Evolutionary conservation across 1,140 invertebrate genomes (phyloP).

Genomic region (Parapsyche elsis): DNA sequence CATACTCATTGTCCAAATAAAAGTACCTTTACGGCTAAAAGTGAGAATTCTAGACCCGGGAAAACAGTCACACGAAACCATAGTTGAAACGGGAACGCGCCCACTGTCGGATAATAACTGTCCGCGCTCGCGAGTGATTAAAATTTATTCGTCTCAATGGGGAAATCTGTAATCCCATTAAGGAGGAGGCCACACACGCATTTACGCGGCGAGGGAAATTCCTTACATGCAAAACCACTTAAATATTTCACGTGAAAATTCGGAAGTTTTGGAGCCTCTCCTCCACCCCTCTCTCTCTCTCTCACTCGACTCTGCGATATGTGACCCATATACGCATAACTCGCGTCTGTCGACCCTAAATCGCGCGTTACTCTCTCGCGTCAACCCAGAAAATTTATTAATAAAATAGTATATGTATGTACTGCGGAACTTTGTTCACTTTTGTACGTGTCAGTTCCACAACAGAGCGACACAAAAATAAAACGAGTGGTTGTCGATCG

Average conservation of each 20-base stretch:
- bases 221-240: conserved; percentile 46
- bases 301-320: background rate
- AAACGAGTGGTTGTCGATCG: too few relatives aligned
- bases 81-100: background rate
- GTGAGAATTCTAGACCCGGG: too few relatives aligned
- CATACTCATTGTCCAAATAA: too few relatives aligned
- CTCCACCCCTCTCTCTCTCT: too few relatives aligned
- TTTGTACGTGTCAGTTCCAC: too few relatives aligned
- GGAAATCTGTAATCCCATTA: conserved; percentile 41
- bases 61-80: background rate
- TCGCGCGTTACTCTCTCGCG: conserved; percentile 2
- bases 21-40: background rate
- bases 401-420: too few relatives aligned
- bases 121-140: conserved; percentile 31
- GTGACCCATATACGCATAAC: background rate
- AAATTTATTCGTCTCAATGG: conserved; percentile 43
- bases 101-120: conserved; percentile 33
- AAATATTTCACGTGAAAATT: conserved; percentile 45
- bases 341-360: background rate
- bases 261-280: conserved; percentile 21
- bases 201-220: conserved; percentile 22
- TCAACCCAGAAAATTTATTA: background rate
- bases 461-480: too few relatives aligned
- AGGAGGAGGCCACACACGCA: conserved; percentile 9
- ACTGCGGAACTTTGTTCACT: too few relatives aligned